Base-by-base conservation (phyloP, 2,113 vertebrate genomes). In the Saimiri boliviensis region DNA sequence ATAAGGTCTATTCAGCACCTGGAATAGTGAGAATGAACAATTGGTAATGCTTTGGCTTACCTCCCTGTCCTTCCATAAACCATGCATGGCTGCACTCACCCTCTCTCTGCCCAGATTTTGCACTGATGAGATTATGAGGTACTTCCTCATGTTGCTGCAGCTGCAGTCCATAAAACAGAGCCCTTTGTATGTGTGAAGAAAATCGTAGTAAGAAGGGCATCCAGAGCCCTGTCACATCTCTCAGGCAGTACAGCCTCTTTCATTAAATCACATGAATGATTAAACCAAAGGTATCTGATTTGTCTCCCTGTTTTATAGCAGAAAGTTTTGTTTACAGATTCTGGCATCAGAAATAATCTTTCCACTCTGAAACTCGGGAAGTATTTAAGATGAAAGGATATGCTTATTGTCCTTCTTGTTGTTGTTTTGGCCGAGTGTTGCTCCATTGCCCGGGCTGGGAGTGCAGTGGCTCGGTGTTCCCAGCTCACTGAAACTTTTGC, bases 11-110 rank as follows among this genome's bases (percentile, higher is more conserved):
- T 73, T 86, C 45, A 56, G 16, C 52, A 86, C 45, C 37, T 66
- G 49, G 3, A 49, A 42, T 89, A 54, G 8, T 37, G 2, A 37
- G 32, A 42, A 49, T 58, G n/a, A 81, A 30, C 30, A 56, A 47
- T 32, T 23, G 17, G 37, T 68, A 66, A 47, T 90, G 47, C 11
- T 68, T 89, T 93, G 19, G 10, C 13, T 96, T 77, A 30, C 54
- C 47, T 81, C 13, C 3, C 6, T 79, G 2, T 9, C 20, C 17
- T 89, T 89, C n/a, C n/a, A 25, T 52, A 76, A 77, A 27, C 19
- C 52, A 42, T 1, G 6, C 2, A 5, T 14, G 17, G 68, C 52
- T 74, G 52, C 8, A 5, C 1, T 12, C 2, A 35, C 1, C 23
- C 21, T 25, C 7, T 86, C 40, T 25, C 11, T 86, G n/a, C 58